Conservation (phyloP, 2,113 vertebrate species). For the Alligator mississippiensis region DNA sequence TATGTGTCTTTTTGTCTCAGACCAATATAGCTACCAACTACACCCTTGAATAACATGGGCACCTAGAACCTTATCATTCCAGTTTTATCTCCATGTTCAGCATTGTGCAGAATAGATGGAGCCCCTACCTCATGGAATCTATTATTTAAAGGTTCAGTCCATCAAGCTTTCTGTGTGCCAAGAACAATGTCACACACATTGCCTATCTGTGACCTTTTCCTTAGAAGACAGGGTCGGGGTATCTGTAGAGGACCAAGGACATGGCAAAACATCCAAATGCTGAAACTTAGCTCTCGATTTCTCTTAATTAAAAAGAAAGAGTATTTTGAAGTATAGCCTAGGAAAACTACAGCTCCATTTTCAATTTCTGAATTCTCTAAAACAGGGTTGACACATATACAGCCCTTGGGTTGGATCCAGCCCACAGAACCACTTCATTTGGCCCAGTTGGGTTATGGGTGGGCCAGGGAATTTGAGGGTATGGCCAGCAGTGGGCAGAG, state of each 20-base stretch:
- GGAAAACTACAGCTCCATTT: too few species aligned
- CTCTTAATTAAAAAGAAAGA: background rate
- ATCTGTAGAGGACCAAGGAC: background rate
- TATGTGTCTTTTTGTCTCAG: too few species aligned
- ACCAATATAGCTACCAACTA: too few species aligned
- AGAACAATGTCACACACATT: background rate
- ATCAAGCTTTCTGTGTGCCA: background rate
- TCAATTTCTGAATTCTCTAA: background rate
- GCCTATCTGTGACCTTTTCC: background rate
- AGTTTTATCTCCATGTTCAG: rapidly evolving
- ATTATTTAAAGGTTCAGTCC: background rate
- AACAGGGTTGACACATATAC: too few species aligned
- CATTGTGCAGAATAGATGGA: background rate
- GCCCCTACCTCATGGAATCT: background rate
- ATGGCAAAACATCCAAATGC: background rate
- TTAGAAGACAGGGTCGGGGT: background rate
- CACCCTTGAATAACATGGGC: background rate
- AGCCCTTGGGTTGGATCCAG: too few species aligned
- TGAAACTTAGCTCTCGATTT: background rate
- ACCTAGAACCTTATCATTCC: background rate
- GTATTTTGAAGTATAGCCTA: background rate
- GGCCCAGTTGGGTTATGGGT: too few species aligned
- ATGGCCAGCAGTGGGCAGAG: too few species aligned
- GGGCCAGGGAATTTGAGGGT: too few species aligned
- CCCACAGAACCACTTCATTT: too few species aligned